Conservation (phyloP, 2,113 vertebrate genomes). For the Melierax canorus region DNA sequence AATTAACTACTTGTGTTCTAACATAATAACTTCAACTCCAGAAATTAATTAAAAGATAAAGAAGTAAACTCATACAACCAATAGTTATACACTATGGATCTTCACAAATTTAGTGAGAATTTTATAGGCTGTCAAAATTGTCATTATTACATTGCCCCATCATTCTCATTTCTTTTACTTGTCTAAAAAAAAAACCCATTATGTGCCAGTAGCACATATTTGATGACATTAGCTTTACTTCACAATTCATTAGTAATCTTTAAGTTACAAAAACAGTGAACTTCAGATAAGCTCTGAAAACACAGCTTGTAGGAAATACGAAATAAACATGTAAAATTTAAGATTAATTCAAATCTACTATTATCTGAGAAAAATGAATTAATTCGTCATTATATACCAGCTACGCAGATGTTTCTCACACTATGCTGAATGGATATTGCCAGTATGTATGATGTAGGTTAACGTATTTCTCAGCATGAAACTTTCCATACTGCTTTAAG, state of each 20-base stretch:
- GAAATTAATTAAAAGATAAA: background rate
- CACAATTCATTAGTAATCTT: background rate
- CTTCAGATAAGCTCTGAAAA: background rate
- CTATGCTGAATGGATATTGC: background rate
- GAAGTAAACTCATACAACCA: background rate
- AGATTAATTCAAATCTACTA: background rate
- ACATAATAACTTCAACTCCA: background rate
- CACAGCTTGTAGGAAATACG: background rate
- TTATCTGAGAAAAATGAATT: background rate
- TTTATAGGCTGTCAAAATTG: background rate
- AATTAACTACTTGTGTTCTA: background rate
- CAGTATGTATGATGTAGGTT: background rate
- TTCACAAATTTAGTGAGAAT: background rate
- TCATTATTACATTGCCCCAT: background rate
- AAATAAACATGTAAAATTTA: background rate
- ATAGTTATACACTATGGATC: background rate
- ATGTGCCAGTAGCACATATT: background rate
- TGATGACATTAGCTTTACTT: background rate
- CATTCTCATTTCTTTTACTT: background rate
- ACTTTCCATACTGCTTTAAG: background rate
- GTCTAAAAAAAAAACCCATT: background rate
- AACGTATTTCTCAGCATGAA: background rate
- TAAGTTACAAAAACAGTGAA: background rate
- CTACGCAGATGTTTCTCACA: background rate
- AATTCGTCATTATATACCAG: background rate